A percentile compares a stretch with the other conserved stretches of the same genome.
phyloP scores from a whole-genome alignment of 2,888 invertebrate species.

The Eumerus sabulonum region DNA sequence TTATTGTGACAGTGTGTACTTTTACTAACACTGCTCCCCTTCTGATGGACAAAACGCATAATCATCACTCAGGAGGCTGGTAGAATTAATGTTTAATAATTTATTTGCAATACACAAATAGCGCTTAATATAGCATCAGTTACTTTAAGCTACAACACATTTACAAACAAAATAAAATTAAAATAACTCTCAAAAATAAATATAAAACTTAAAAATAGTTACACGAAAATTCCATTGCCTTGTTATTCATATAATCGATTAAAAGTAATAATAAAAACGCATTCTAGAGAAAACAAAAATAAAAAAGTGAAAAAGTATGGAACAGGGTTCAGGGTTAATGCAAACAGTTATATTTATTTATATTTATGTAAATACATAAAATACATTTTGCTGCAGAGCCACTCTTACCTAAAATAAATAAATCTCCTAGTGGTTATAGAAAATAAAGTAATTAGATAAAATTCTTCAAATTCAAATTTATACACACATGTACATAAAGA shows the following conservation, averaged over 20 bases:
- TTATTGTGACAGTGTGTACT: no score
- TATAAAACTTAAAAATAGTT: conserved; percentile 22
- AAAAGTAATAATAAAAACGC: conserved; percentile 15
- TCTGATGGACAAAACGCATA: no score
- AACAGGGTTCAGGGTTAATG: no score
- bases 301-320: background rate
- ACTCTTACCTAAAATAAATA: conserved; percentile 6
- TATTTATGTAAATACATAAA: no score
- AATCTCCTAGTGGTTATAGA: no score
- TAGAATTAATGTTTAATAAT: background rate
- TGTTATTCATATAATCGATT: conserved; percentile 40
- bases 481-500: conserved; percentile 12
- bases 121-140: background rate
- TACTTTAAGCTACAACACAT: background rate
- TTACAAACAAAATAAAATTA: background rate
- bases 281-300: conserved; percentile 10
- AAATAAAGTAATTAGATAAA: background rate
- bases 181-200: conserved; percentile 1
- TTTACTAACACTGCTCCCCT: no score
- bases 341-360: no score
- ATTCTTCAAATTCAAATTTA: conserved; percentile 1
- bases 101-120: background rate
- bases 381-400: background rate
- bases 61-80: no score
- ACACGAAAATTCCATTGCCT: conserved; percentile 52